A percentile compares a stretch with the other conserved stretches of the same genome.
phyloP scores from a whole-genome alignment of 2,797 vertebrate genomes.

The Tolypeutes matacus region DNA sequence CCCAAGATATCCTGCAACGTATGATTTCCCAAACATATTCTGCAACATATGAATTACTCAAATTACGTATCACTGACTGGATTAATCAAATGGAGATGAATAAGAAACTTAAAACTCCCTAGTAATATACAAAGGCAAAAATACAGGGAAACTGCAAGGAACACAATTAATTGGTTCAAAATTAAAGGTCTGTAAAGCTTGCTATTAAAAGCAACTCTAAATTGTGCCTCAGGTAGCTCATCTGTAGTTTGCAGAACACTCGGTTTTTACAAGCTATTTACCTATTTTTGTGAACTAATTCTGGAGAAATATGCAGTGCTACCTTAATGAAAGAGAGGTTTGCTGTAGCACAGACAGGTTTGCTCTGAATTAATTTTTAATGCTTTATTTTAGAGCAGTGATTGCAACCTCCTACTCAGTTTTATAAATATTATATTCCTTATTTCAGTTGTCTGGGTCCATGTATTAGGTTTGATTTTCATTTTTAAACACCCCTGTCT shows the following conservation, averaged over 20 bases:
- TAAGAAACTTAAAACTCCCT: constrained; percentile 50
- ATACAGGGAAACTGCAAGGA: constrained; percentile 42
- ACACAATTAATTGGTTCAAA: constrained; percentile 73
- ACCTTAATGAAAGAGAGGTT: constrained; percentile 73
- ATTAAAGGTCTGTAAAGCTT: constrained; percentile 58
- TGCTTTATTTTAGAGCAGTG: constrained; percentile 82
- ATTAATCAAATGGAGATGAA: constrained; percentile 68
- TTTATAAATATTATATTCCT: constrained; percentile 84
- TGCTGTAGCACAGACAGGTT: constrained; percentile 76
- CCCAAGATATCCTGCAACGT: constrained; percentile 51
- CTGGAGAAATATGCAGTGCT: constrained; percentile 50
- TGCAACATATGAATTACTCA: constrained; percentile 65
- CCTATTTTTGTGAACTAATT: constrained; percentile 76
- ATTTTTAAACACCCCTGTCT: constrained; percentile 79
- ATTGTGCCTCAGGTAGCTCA: neutral
- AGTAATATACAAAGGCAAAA: constrained; percentile 58
- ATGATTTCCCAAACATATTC: neutral
- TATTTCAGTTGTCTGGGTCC: constrained; percentile 75
- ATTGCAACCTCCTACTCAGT: constrained; percentile 75
- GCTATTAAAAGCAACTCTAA: constrained; percentile 44
- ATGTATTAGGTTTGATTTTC: constrained; percentile 75
- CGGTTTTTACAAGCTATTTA: constrained; percentile 69
- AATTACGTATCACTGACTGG: constrained; percentile 49
- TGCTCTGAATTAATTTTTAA: constrained; percentile 83
- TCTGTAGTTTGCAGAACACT: neutral